These are phyloP conservation scores for Autographa gamma DNA, from an alignment of 2,888 invertebrate species.

Conservation along the genomic window DNA sequence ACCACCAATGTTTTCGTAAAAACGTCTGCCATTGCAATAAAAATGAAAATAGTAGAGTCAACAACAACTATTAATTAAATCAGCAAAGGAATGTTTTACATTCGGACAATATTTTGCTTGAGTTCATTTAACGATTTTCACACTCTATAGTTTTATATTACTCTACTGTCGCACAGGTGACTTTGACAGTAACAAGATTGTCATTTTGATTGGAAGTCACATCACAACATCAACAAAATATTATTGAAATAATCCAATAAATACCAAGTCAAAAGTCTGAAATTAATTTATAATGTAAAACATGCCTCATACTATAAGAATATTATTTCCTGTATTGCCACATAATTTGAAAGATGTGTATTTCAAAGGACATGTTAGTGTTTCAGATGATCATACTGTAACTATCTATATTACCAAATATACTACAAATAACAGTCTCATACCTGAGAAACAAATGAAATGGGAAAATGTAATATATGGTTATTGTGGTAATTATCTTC, in stretches of 20 bases:
- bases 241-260: not conserved
- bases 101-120: too few relatives aligned
- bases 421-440: slow-evolving; percentile 47
- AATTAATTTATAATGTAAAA: slow-evolving; percentile 1
- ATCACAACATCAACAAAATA: not conserved
- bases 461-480: slow-evolving; percentile 68
- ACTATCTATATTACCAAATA: slow-evolving; percentile 75
- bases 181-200: too few relatives aligned
- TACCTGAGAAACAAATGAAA: slow-evolving; percentile 46
- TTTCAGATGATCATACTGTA: slow-evolving; percentile 53
- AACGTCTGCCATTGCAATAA: too few relatives aligned
- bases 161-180: too few relatives aligned
- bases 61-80: too few relatives aligned
- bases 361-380: slow-evolving; percentile 70
- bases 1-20: too few relatives aligned
- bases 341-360: slow-evolving; percentile 59
- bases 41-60: too few relatives aligned
- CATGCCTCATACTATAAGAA: slow-evolving; percentile 58
- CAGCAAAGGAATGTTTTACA: too few relatives aligned
- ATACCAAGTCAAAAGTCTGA: too few relatives aligned
- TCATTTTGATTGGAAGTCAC: not conserved
- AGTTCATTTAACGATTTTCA: too few relatives aligned
- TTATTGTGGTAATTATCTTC: slow-evolving; percentile 56
- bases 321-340: slow-evolving; percentile 71
- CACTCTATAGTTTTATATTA: too few relatives aligned